These are phyloP conservation scores for Oryzias curvinotus DNA, from an alignment of 2,113 vertebrate genomes.

Conservation along the genomic window DNA sequence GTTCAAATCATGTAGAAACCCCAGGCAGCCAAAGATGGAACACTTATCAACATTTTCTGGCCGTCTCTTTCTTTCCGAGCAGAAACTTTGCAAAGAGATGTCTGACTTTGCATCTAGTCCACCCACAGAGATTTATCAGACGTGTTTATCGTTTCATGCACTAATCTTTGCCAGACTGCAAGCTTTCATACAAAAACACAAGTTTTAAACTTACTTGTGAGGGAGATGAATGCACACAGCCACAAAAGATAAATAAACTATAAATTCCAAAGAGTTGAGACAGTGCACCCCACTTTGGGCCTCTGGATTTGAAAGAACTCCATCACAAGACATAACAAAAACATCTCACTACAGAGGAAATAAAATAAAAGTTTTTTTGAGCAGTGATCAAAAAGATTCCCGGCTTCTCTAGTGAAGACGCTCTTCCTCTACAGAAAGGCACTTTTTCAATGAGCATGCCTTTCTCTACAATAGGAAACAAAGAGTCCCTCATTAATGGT, in stretches of 20 bases:
- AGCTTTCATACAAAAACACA: constrained; percentile 17
- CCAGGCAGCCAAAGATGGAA: constrained; percentile 40
- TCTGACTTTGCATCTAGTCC: constrained; percentile 24
- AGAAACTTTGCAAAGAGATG: constrained; percentile 29
- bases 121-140: constrained; percentile 28
- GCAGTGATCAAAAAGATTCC: constrained; percentile 8
- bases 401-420: constrained; percentile 6
- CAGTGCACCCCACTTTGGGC: constrained; percentile 16
- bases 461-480: constrained; percentile 16
- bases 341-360: constrained; percentile 4
- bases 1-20: constrained; percentile 35
- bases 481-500: constrained; percentile 60
- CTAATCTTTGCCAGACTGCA: constrained; percentile 23
- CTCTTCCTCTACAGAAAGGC: constrained; percentile 10
- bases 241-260: constrained; percentile 46
- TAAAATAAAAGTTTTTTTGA: constrained; percentile 9
- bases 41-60: constrained; percentile 46
- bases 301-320: constrained; percentile 9
- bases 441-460: not conserved
- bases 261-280: constrained; percentile 38
- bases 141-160: constrained; percentile 12
- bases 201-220: constrained; percentile 31
- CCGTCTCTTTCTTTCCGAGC: constrained; percentile 8
- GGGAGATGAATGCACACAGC: constrained; percentile 13
- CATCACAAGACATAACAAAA: constrained; percentile 11